Conservation (phyloP, 2,113 vertebrate species). For the Phrynocephalus versicolor region DNA sequence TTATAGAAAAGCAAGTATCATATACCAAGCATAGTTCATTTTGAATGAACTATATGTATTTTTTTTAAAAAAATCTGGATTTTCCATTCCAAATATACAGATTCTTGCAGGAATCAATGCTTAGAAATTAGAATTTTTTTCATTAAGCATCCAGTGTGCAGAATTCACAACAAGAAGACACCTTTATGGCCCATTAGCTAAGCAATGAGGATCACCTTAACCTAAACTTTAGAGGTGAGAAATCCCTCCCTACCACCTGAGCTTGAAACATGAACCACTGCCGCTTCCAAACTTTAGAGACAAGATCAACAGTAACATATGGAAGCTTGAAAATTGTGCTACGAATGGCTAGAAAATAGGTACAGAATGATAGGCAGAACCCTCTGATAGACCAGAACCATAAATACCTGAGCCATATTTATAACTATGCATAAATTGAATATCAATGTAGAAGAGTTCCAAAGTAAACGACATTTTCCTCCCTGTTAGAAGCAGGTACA, state of each 20-base stretch:
- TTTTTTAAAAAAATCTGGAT: neutral
- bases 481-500: neutral
- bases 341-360: neutral
- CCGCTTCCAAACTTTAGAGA: neutral
- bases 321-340: neutral
- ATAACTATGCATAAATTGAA: neutral
- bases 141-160: neutral
- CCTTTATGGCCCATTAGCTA: neutral
- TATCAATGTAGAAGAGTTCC: neutral
- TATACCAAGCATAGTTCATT: neutral
- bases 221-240: no score
- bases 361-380: neutral
- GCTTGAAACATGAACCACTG: neutral
- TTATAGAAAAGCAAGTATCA: neutral
- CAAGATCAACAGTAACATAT: neutral
- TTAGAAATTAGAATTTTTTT: neutral
- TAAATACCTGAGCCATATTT: neutral
- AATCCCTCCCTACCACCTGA: no score
- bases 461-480: neutral
- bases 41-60: neutral
- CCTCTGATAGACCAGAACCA: no score
- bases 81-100: neutral
- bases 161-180: neutral
- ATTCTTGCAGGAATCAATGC: neutral
- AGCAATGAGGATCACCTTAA: no score